Conservation (phyloP, 2,797 vertebrate genomes). For the Falco biarmicus region DNA sequence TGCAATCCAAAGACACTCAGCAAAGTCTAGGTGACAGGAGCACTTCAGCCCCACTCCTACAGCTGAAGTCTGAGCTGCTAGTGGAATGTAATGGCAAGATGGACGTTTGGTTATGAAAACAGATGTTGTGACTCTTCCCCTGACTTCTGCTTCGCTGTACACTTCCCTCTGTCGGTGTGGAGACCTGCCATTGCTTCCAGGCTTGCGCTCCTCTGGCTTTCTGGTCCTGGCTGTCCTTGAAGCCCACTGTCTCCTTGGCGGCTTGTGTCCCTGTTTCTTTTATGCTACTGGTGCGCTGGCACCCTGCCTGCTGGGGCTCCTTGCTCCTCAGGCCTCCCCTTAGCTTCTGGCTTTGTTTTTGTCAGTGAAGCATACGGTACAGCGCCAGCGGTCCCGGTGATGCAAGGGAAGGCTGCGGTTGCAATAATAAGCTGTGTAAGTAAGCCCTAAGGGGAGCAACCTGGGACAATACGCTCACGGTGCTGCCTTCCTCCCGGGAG, state of each 20-base stretch:
- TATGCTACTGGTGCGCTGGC: neutral
- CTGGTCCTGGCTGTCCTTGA: neutral
- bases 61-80: neutral
- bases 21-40: neutral
- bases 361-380: fast-evolving
- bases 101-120: neutral
- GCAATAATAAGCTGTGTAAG: neutral
- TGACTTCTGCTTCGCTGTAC: neutral
- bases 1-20: neutral
- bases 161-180: fast-evolving
- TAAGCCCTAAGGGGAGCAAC: neutral
- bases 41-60: neutral
- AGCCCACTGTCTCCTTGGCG: neutral
- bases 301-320: neutral
- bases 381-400: neutral
- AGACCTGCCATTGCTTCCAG: neutral
- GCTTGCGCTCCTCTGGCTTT: fast-evolving
- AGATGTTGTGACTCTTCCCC: neutral
- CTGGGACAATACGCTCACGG: neutral
- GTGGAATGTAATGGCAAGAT: neutral
- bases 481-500: neutral
- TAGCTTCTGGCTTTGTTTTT: neutral
- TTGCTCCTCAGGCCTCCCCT: neutral
- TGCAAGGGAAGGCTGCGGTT: neutral
- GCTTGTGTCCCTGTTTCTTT: neutral